Base-by-base conservation (phyloP, 2,113 vertebrate species). In the Hyla sarda region DNA sequence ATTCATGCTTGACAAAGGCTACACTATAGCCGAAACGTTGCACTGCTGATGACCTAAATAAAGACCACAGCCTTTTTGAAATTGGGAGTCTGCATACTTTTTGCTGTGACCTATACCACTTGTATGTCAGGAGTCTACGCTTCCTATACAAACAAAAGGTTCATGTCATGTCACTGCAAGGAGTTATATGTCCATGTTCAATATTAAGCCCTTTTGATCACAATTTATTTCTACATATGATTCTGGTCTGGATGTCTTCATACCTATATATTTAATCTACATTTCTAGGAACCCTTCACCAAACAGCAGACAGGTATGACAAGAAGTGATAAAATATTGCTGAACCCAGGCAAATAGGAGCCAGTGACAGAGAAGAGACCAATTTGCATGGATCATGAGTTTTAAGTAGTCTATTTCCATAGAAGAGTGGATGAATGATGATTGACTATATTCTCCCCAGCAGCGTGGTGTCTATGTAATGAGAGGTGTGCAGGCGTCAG, bases 321-420 rank as follows among this genome's bases (percentile, higher is more conserved):
- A 41, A 78, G 9, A 34, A 56, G 47, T 76, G n/a, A 73, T 76
- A 60, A 75, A 84, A 79, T 78, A 78, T 65, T 85, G 60, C 58
- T 69, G 72, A 79, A 54, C 71, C 34, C 45, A 23, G 45, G 75
- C 48, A 69, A 30, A 71, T 28, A n/a, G 25, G 74, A 50, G 58
- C 37, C 58, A 37, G 83, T 50, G 83, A 76, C 73, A 76, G 74
- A 78, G 41, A 85, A 30, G 28, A 50, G 47, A 25, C 74, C 19
- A 67, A 78, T 78, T 86, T 80, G 84, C 84, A 86, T 81, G 76
- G 84, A 73, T 86, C 65, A 81, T 73, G 65, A 76, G 65, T 73
- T 73, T 86, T 32, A 71, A 56, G 30, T 17, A 45, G 76, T 72
- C 62, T 81, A 86, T 86, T 86, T 79, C 72, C 76, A 86, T 84